A percentile compares a stretch with the other conserved stretches of the same genome.
phyloP scores from a whole-genome alignment of 2,113 vertebrate species.

The Suricata suricatta region DNA sequence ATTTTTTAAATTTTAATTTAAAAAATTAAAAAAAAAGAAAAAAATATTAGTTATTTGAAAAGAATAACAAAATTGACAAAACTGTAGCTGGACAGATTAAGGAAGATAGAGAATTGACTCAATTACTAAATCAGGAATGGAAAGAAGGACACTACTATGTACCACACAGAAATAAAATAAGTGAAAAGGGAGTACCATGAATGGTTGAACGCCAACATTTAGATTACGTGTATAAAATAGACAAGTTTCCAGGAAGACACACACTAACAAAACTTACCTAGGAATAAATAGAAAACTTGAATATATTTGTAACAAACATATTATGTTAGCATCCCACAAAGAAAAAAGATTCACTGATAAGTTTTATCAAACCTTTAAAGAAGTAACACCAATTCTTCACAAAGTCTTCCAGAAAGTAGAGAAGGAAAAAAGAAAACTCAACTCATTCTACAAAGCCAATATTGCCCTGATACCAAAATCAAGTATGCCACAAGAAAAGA shows the following conservation, averaged over 20 bases:
- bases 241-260: neutral
- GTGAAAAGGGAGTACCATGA: neutral
- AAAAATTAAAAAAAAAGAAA: neutral
- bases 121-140: neutral
- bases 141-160: neutral
- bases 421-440: neutral
- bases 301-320: neutral
- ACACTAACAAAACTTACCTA: neutral
- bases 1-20: too few relatives aligned
- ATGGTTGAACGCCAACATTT: neutral
- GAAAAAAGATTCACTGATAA: neutral
- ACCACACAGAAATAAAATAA: neutral
- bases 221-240: neutral
- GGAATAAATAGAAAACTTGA: neutral
- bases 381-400: neutral
- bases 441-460: neutral
- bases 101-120: neutral
- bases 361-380: neutral
- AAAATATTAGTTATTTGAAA: neutral
- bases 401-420: neutral
- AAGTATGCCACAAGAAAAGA: neutral
- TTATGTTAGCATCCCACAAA: neutral
- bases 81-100: neutral
- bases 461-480: neutral
- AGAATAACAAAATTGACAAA: neutral